Evolutionary conservation across 2,797 vertebrate species (phyloP).

Genomic region (Pantherophis vulpinus): DNA sequence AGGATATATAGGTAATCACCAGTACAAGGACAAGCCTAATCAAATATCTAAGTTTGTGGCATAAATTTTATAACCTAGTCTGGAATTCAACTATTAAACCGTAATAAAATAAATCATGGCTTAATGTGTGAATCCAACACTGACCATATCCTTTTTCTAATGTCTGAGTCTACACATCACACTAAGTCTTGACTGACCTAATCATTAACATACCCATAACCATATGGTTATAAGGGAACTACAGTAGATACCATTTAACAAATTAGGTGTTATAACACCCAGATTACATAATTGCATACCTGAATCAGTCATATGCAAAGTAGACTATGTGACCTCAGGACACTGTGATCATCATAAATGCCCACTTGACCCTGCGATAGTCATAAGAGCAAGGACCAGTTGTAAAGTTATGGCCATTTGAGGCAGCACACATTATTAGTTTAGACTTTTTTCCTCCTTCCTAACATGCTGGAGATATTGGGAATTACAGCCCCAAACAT

Average conservation of each 20-base stretch:
- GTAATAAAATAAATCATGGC: not conserved
- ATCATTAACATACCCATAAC: not conserved
- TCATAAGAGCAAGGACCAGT: not conserved
- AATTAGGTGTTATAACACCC: not conserved
- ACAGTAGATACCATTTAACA: not conserved
- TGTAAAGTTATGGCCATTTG: not conserved
- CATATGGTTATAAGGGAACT: not conserved
- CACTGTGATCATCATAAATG: not conserved
- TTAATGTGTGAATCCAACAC: not conserved
- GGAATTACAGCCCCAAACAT: not conserved
- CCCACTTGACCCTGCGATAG: not conserved
- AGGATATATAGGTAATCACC: not conserved
- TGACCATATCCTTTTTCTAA: not conserved
- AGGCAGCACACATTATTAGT: not conserved
- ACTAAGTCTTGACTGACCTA: not conserved
- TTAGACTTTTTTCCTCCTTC: not conserved
- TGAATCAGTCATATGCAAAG: not conserved
- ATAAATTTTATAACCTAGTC: not conserved
- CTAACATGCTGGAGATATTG: not conserved
- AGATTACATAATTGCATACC: not conserved
- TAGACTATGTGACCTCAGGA: not conserved
- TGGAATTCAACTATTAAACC: not conserved
- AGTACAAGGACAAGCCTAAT: not conserved
- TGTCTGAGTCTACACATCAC: not conserved
- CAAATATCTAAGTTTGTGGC: not conserved